Base-by-base conservation (phyloP, 23 tunicate species). In the Trididemnum nubilum region DNA sequence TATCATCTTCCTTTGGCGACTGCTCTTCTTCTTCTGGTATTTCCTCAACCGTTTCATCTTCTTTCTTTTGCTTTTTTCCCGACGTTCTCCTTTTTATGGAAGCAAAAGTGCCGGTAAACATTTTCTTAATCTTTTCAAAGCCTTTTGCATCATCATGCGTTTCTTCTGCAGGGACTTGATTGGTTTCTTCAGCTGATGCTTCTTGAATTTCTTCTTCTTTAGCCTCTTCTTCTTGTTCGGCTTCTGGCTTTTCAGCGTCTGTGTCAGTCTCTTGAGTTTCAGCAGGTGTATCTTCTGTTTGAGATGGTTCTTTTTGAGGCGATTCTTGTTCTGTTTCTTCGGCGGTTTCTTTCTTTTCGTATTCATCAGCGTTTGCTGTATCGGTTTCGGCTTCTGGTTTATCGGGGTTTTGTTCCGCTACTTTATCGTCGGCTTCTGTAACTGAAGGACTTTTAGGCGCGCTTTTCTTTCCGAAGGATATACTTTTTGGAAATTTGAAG, bases 41-140 rank as follows among this genome's bases (percentile, higher is more conserved):
- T 38, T 60, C 76, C 58, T 83, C 73, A 27, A 37, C 87, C 0
- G 58, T 76, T 25, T 85, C 79, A 24, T 76, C 82, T 35, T 85
- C 88, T 50, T 77, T 76, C 29, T 64, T 76, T 30, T 82, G 36
- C 33, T 85, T 85, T 33, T 85, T 85, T 44, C 74, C 79, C 21
- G 74, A 67, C 2, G 77, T 76, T 63, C 77, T 37, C 50, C 88
- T 29, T 35, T 73, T 83, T 24, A 85, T 28, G 33, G 88, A 85
- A 23, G 88, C 88, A 65, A 85, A 33, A 2, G 88, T 85, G 51
- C 88, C 88, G 49, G 64, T 85, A 22, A 85, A 65, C 40, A 85
- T 76, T 51, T 85, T 85, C 58, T 77, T 76, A 1, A 85, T 31
- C 25, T 67, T 67, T 67, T 38, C 74, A 33, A 67, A 67, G 18